Evolutionary conservation across 2,113 vertebrate genomes (phyloP).

Genomic region (Synodontis membranacea): DNA sequence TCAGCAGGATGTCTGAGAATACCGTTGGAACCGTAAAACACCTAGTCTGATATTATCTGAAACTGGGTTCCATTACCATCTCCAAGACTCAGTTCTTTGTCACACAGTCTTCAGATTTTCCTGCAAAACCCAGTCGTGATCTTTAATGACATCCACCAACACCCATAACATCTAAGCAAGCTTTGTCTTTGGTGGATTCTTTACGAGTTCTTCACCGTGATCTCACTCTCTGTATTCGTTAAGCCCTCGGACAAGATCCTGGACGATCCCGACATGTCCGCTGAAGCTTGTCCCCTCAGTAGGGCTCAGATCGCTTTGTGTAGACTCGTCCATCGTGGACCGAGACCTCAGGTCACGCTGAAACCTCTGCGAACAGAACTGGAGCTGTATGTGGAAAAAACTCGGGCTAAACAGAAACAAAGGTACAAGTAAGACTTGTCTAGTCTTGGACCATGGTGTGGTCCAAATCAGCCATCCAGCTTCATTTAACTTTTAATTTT

Average conservation of each 20-base stretch:
- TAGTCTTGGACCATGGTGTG: not conserved
- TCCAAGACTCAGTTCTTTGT: not conserved
- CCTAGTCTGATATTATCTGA: not conserved
- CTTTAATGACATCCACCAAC: not conserved
- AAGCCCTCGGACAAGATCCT: not conserved
- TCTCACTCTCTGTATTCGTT: not conserved
- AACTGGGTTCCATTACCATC: not conserved
- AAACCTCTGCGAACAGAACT: conserved; percentile 77
- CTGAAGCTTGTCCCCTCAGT: conserved; percentile 68
- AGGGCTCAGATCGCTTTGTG: conserved; percentile 76
- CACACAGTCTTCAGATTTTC: not conserved
- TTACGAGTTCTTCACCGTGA: not conserved
- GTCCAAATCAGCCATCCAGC: not conserved
- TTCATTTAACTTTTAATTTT: not conserved
- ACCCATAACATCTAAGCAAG: not conserved
- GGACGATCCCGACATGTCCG: conserved; percentile 54
- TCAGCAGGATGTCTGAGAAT: not conserved
- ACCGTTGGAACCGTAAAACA: not conserved
- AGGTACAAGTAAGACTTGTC: conserved; percentile 65
- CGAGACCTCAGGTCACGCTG: conserved; percentile 69
- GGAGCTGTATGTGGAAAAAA: conserved; percentile 73
- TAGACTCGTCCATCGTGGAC: conserved; percentile 71
- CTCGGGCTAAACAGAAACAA: conserved; percentile 66
- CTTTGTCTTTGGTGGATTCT: not conserved
- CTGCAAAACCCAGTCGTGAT: not conserved